These are phyloP conservation scores for Athetis lepigone DNA, from an alignment of 2,888 invertebrate species.

Conservation along the genomic window DNA sequence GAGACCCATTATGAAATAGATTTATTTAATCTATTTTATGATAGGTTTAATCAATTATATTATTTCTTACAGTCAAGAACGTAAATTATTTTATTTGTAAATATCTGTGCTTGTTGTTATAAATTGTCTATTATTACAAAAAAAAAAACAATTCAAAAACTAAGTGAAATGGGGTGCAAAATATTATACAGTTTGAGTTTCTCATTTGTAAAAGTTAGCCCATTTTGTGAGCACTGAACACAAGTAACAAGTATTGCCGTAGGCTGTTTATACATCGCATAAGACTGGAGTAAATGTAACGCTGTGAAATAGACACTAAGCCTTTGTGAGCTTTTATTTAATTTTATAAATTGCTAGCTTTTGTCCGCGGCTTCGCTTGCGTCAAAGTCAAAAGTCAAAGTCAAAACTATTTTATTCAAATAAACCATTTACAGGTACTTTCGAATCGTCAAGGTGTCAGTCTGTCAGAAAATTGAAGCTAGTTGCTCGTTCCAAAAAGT, in stretches of 20 bases:
- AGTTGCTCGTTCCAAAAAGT: no score
- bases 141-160: conserved; percentile 15
- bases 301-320: conserved; percentile 1
- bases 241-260: conserved; percentile 6
- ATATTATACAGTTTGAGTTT: conserved; percentile 5
- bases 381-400: no score
- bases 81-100: no score
- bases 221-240: not conserved
- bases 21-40: no score
- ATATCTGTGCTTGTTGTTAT: not conserved
- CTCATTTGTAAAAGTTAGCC: conserved; percentile 7
- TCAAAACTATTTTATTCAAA: no score
- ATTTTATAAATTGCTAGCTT: not conserved
- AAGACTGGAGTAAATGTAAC: conserved; percentile 8
- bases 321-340: not conserved
- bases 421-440: no score
- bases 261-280: conserved; percentile 12
- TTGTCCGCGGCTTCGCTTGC: no score
- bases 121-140: not conserved
- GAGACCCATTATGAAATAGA: no score
- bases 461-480: no score
- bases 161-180: not conserved
- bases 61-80: no score
- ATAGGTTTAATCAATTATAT: no score
- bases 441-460: no score